Conservation (phyloP, 2,113 vertebrate genomes). For the Aepyceros melampus region DNA sequence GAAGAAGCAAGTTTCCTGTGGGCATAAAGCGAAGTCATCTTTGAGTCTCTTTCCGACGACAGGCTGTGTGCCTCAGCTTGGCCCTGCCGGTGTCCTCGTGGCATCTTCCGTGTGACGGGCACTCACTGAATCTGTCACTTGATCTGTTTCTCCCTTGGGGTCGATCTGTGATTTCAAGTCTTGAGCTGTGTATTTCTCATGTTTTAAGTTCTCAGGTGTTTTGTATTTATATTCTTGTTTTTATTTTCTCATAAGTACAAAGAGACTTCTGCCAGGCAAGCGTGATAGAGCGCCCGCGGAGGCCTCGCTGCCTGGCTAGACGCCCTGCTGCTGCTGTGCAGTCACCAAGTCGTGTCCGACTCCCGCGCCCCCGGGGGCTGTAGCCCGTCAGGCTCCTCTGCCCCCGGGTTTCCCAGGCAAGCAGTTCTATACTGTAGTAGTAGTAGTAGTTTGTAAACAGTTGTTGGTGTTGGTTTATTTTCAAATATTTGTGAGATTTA, state of each 20-base stretch:
- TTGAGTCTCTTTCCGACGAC: not conserved
- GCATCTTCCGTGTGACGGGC: not conserved
- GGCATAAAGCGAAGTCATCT: not conserved
- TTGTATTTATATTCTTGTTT: not conserved
- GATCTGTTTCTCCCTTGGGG: not conserved
- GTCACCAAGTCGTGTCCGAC: not conserved
- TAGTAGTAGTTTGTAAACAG: not conserved
- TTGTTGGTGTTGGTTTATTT: not conserved
- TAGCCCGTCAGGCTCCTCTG: not conserved
- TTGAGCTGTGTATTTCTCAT: not conserved
- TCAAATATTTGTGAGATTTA: constrained; percentile 4
- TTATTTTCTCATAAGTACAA: not conserved
- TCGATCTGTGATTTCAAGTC: not conserved
- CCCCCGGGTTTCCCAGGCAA: not conserved
- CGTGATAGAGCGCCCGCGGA: too few species aligned
- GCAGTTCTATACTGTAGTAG: not conserved
- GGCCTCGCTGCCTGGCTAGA: not conserved
- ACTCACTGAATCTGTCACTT: not conserved
- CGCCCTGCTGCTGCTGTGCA: not conserved
- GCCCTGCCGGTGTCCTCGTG: not conserved
- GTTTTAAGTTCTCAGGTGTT: not conserved
- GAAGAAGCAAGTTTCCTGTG: not conserved
- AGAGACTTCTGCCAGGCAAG: not conserved
- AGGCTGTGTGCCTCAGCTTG: not conserved
- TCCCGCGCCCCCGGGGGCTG: not conserved